Evolutionary conservation across 2,888 invertebrate species (phyloP).

Genomic region (Chrysolina oricalcia): DNA sequence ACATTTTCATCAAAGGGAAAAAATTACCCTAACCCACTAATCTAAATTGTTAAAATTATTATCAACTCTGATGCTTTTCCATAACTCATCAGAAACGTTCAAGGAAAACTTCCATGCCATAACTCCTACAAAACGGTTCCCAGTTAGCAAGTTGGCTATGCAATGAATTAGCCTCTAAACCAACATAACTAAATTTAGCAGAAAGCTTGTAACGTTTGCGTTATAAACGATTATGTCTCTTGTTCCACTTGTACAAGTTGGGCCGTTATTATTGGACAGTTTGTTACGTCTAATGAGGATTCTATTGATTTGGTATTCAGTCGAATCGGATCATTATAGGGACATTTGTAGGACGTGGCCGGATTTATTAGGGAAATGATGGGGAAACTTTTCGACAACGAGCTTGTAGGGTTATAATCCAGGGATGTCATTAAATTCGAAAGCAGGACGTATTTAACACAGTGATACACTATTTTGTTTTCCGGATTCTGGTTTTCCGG

Average conservation of each 20-base stretch:
- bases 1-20: too few relatives aligned
- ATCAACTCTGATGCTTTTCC: conserved; percentile 40
- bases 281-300: conserved; percentile 49
- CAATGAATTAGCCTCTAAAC: conserved; percentile 53
- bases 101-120: conserved; percentile 39
- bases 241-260: conserved; percentile 53
- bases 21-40: conserved; percentile 10
- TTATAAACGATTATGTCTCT: conserved; percentile 56
- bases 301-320: conserved; percentile 48
- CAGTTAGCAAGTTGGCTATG: conserved; percentile 49
- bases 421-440: background rate
- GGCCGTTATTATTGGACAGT: conserved; percentile 46
- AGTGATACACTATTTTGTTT: too few relatives aligned
- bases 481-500: too few relatives aligned
- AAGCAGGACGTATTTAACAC: background rate
- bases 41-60: conserved; percentile 42
- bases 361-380: conserved; percentile 34
- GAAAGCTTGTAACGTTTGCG: conserved; percentile 48
- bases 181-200: conserved; percentile 54
- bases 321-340: conserved; percentile 33
- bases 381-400: conserved; percentile 19
- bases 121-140: conserved; percentile 46
- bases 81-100: conserved; percentile 48
- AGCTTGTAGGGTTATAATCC: background rate
- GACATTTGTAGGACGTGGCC: conserved; percentile 16